phyloP scores from a whole-genome alignment of 1,140 invertebrate genomes.

The Cherax quadricarinatus region DNA sequence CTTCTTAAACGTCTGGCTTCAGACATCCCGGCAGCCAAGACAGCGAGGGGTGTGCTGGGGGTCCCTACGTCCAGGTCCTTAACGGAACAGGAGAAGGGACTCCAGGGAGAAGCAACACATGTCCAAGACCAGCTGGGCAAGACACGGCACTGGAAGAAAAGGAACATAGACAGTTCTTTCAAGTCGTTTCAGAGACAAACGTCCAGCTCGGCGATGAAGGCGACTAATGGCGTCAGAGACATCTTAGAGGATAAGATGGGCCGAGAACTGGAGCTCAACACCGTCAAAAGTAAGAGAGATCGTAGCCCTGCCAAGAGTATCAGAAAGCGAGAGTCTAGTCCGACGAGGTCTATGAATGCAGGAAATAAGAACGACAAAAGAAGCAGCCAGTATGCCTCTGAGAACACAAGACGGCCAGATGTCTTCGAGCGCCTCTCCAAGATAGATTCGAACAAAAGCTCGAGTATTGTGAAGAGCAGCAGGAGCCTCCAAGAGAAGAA shows the following conservation, averaged over 20 bases:
- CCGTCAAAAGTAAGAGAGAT: not conserved
- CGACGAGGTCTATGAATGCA: not conserved
- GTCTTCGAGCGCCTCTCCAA: conserved; percentile 37
- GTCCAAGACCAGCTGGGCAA: not conserved
- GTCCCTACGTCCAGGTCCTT: not conserved
- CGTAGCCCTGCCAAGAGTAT: not conserved
- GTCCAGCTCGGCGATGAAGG: conserved; percentile 54
- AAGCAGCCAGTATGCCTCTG: not conserved
- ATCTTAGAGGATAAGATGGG: not conserved
- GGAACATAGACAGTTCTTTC: not conserved
- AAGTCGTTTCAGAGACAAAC: conserved; percentile 55
- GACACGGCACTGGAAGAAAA: not conserved
- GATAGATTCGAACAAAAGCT: conserved; percentile 34
- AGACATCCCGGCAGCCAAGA: not conserved
- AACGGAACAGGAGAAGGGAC: conserved; percentile 29
- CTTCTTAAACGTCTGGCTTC: conserved; percentile 39
- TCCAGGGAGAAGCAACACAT: not conserved
- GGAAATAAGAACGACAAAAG: not conserved
- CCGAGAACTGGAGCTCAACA: not conserved
- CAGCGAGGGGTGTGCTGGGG: not conserved
- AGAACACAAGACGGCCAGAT: not conserved
- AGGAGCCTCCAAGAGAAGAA: not conserved
- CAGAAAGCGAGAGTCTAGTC: not conserved
- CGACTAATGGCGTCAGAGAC: not conserved
- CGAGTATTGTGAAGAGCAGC: not conserved